Conservation (phyloP, 2,888 invertebrate species). For the Formica aserva region DNA sequence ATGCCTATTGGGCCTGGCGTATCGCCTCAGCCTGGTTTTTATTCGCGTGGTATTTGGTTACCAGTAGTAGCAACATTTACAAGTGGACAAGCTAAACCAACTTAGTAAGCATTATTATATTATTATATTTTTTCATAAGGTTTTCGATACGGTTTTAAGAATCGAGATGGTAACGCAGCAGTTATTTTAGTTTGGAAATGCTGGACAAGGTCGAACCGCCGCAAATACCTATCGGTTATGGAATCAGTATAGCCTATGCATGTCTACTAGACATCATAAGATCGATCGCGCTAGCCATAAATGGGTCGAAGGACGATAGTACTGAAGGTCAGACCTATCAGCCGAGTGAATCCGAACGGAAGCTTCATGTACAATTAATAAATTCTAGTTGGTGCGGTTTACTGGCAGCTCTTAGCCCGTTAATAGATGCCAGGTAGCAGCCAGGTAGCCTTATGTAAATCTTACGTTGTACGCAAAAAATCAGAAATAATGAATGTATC, state of each 20-base stretch:
- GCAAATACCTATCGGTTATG: constrained; percentile 97
- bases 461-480: constrained; percentile 7
- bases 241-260: constrained; percentile 97
- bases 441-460: constrained; percentile 20
- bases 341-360: constrained; percentile 85
- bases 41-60: constrained; percentile 96
- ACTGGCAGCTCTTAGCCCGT: constrained; percentile 95
- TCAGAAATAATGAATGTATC: constrained; percentile 25
- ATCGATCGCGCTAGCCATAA: constrained; percentile 92
- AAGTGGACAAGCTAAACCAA: constrained; percentile 94
- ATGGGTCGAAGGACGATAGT: constrained; percentile 87
- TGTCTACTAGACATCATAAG: constrained; percentile 96
- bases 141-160: constrained; percentile 19
- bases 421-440: constrained; percentile 94
- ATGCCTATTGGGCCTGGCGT: constrained; percentile 91
- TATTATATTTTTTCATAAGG: constrained; percentile 21
- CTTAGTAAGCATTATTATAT: constrained; percentile 91
- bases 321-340: constrained; percentile 82
- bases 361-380: constrained; percentile 91
- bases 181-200: constrained; percentile 93
- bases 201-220: constrained; percentile 98
- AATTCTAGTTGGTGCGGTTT: constrained; percentile 98
- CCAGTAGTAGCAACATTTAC: constrained; percentile 95
- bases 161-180: constrained; percentile 9
- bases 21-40: constrained; percentile 96